A percentile compares a stretch with the other conserved stretches of the same genome.
phyloP scores from a whole-genome alignment of 2,113 vertebrate species.

The Spermophilus dauricus region DNA sequence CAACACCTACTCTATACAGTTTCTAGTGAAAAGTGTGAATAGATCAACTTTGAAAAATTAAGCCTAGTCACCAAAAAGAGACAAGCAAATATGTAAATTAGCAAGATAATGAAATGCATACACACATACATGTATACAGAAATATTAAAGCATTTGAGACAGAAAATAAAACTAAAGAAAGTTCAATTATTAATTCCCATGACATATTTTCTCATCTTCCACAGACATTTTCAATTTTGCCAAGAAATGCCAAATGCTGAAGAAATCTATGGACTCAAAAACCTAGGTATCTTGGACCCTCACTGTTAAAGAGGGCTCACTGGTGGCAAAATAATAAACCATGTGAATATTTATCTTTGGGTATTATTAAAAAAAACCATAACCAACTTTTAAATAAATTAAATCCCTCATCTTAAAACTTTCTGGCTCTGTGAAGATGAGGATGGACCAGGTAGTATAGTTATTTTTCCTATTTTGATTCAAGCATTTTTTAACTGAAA shows the following conservation, averaged over 20 bases:
- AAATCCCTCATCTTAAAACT: slow-evolving; percentile 39
- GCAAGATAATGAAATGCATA: not conserved
- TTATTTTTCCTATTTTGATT: slow-evolving; percentile 49
- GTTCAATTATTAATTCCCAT: not conserved
- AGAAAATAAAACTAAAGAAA: slow-evolving; percentile 37
- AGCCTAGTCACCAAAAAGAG: not conserved
- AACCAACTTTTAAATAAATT: slow-evolving; percentile 63
- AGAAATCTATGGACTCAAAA: not conserved
- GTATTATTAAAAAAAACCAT: slow-evolving; percentile 8
- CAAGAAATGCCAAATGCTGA: slow-evolving; percentile 31
- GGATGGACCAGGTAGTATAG: not conserved
- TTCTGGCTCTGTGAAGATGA: not conserved
- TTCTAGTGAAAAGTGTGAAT: not conserved
- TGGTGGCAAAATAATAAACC: slow-evolving; percentile 9
- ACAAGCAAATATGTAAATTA: not conserved
- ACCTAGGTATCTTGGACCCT: not conserved
- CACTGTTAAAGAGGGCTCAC: not conserved
- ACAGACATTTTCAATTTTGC: slow-evolving; percentile 32
- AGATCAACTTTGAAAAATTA: slow-evolving; percentile 5
- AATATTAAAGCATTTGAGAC: not conserved
- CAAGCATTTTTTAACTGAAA: not conserved
- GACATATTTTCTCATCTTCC: not conserved
- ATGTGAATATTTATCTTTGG: not conserved
- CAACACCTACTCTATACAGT: not conserved
- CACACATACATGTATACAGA: not conserved